phyloP scores from a whole-genome alignment of 2,888 invertebrate genomes.

The Dione vanillae region DNA sequence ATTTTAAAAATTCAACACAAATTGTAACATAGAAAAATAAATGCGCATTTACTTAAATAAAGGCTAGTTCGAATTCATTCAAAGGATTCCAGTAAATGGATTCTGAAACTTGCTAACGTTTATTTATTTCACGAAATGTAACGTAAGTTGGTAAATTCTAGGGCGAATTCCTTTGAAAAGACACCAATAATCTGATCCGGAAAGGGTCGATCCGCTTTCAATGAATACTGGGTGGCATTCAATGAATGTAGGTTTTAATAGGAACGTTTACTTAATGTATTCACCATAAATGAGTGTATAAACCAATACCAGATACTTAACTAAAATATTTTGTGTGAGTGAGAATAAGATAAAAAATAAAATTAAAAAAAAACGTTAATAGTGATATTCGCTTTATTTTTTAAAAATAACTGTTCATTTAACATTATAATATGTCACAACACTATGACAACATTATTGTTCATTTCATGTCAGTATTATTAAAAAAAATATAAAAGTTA shows the following conservation, averaged over 20 bases:
- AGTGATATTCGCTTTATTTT: too few species aligned
- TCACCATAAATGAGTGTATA: background rate
- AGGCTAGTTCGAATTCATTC: constrained; percentile 1
- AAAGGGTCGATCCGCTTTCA: constrained; percentile 13
- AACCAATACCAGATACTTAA: too few species aligned
- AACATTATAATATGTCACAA: too few species aligned
- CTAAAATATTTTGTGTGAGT: too few species aligned
- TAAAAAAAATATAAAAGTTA: too few species aligned
- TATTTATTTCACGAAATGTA: constrained; percentile 14
- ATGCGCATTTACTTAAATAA: constrained; percentile 14
- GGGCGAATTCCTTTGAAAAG: constrained; percentile 16
- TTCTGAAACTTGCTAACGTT: constrained; percentile 8
- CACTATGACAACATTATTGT: too few species aligned
- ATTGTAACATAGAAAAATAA: background rate
- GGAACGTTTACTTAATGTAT: constrained; percentile 1
- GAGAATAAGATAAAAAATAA: too few species aligned
- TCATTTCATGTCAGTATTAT: too few species aligned
- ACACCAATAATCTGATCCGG: constrained; percentile 10
- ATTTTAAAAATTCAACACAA: background rate
- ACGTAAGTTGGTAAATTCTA: constrained; percentile 17
- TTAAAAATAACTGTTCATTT: too few species aligned
- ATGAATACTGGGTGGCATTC: constrained; percentile 1
- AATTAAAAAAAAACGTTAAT: too few species aligned
- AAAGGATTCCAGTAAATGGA: constrained; percentile 23
- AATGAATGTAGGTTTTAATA: constrained; percentile 15